Percentiles rank a stretch among this genome's conserved stretches.
Conservation (phyloP, 2,797 vertebrate species). For the Tapirus indicus region DNA sequence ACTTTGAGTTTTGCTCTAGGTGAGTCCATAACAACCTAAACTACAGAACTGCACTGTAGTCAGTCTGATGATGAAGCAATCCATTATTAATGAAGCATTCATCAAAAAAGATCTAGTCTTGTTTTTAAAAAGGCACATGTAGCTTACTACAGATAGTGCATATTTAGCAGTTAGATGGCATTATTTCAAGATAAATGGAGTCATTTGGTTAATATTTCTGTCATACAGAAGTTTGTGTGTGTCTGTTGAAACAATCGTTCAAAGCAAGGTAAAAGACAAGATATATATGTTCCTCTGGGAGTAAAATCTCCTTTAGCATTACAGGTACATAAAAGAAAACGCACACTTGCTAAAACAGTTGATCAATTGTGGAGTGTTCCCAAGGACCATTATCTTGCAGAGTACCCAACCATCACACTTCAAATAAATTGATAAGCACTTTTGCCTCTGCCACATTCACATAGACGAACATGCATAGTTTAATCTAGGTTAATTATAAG, state of each 20-base stretch:
- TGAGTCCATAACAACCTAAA: constrained; percentile 19
- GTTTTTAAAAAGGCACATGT: neutral
- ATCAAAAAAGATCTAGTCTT: neutral
- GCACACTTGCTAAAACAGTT: constrained; percentile 68
- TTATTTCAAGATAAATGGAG: constrained; percentile 26
- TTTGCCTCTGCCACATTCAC: neutral
- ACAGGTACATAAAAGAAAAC: constrained; percentile 65
- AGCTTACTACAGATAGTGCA: neutral
- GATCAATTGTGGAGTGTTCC: constrained; percentile 60
- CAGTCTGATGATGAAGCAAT: constrained; percentile 61
- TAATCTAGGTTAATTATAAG: constrained; percentile 50
- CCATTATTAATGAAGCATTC: constrained; percentile 69
- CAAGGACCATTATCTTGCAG: constrained; percentile 32
- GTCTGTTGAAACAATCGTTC: neutral
- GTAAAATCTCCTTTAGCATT: constrained; percentile 28
- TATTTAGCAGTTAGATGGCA: neutral
- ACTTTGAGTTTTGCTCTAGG: constrained; percentile 32
- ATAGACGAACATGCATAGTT: neutral
- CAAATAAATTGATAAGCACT: constrained; percentile 59
- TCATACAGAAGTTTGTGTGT: constrained; percentile 49
- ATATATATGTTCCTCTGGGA: neutral
- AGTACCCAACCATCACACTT: constrained; percentile 59
- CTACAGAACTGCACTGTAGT: constrained; percentile 34
- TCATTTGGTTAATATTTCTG: neutral
- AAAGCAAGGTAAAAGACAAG: constrained; percentile 49